Evolutionary conservation across 35 echinoderm and acorn worm species (phyloP).

Genomic region (Lytechinus variegatus): DNA sequence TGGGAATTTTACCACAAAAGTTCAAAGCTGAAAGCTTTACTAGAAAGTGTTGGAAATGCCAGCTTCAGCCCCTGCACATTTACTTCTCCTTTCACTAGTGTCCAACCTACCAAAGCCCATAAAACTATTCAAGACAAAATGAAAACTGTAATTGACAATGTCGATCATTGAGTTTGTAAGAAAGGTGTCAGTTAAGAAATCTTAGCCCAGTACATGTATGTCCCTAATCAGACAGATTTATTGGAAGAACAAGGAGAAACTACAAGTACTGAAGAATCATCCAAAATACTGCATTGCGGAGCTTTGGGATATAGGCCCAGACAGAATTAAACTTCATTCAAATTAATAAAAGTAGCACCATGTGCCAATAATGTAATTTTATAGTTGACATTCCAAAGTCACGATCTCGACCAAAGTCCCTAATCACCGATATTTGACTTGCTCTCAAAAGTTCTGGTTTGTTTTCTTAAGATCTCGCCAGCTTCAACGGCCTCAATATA

Average conservation of each 20-base stretch:
- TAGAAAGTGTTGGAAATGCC: neutral
- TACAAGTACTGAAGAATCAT: neutral
- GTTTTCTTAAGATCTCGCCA: neutral
- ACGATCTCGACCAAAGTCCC: slow-evolving; percentile 29
- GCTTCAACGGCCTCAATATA: neutral
- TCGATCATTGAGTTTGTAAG: neutral
- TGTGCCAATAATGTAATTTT: slow-evolving; percentile 14
- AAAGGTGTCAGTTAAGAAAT: neutral
- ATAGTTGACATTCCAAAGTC: slow-evolving; percentile 27
- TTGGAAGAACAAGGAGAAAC: neutral
- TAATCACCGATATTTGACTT: slow-evolving; percentile 29
- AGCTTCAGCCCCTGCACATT: neutral
- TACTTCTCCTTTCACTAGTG: neutral
- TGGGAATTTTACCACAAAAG: neutral
- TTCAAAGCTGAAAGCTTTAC: neutral
- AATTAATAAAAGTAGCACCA: neutral
- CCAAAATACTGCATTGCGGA: neutral
- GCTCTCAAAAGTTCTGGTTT: neutral
- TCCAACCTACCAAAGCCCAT: neutral
- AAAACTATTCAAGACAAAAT: neutral
- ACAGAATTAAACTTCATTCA: neutral
- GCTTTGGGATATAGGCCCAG: neutral
- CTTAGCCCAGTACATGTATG: neutral
- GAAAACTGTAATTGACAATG: neutral
- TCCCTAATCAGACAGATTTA: neutral